Evolutionary conservation across 2,888 invertebrate species (phyloP), one percentile per base, ranked within the genome.

Genomic region (Drosophila crucigera): DNA sequence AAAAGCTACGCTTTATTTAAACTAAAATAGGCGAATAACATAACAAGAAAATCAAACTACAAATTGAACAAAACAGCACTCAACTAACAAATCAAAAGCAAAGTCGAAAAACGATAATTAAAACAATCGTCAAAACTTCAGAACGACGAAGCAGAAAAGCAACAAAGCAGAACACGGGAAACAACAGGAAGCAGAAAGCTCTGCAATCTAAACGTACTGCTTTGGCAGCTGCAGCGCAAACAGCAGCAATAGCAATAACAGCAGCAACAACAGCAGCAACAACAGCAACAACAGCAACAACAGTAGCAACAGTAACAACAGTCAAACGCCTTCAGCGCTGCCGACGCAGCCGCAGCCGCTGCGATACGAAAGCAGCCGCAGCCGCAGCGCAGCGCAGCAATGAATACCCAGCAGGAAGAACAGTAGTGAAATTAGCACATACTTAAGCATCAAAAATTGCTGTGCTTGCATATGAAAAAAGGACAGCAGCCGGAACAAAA

Each of bases 331-430:
- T 47, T 37, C 50, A 55, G 37, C 47, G 56, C 63, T 53, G 56
- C 43, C 50, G 64, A 56, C 56, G 58, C 53, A 53, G 52, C 35
- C 53, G 58, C 62, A 58, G 73, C 50, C 41, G 68, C 74, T 65
- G 77, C 60, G 55, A 43, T 54, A 47, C 67, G 33, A n/a, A 33
- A 30, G 59, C 59, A 41, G 22, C 41, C 67, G 41, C 65, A 62
- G 49, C 43, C 39, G 41, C 41, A 41, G 39, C 41, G 39, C 19
- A 82, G 52, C 78, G 62, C 65, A 62, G 73, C 67, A 59, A 77
- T 77, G 76, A 49, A 60, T 9, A 84, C 54, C 62, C 71, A 71
- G 68, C 67, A 69, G 56, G 64, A 71, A 63, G 28, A 56, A 28
- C 43, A 67, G 9, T 50, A 73, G 63, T 61, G 22, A 61, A 28